Conservation (phyloP, 2,113 vertebrate genomes). For the Tympanuchus pallidicinctus region DNA sequence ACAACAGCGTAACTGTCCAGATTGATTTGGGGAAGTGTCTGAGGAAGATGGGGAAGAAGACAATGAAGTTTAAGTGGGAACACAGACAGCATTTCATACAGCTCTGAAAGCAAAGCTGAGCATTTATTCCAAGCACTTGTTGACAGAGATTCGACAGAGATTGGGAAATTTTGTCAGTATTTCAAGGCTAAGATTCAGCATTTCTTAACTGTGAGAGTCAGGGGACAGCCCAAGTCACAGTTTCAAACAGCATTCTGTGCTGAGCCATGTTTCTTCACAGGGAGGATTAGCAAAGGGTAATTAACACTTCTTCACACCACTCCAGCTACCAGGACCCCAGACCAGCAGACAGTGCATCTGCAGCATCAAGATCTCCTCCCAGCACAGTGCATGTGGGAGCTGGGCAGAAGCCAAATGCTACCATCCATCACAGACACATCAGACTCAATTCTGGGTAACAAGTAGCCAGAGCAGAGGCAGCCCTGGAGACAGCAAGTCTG, state of each 20-base stretch:
- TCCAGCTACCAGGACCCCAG: background rate
- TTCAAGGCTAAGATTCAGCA: background rate
- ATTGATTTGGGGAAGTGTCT: slow-evolving; percentile 88
- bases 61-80: accelerated
- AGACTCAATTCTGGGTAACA: background rate
- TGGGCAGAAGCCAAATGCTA: background rate
- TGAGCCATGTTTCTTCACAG: background rate
- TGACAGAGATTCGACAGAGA: background rate
- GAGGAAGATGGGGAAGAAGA: background rate
- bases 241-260: background rate
- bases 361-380: background rate
- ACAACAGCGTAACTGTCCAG: slow-evolving; percentile 90
- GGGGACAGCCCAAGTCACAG: background rate
- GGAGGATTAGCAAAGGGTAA: background rate
- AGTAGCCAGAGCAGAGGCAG: background rate
- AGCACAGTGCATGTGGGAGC: background rate
- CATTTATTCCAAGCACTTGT: background rate
- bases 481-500: background rate
- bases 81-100: background rate
- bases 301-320: background rate
- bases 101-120: background rate
- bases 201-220: background rate
- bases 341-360: background rate
- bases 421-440: background rate
- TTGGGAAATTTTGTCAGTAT: background rate